Percentiles rank a stretch among this genome's conserved stretches.
Evolutionary conservation across 2,797 vertebrate species (phyloP).

Genomic region (Percopsis omiscomaycus): DNA sequence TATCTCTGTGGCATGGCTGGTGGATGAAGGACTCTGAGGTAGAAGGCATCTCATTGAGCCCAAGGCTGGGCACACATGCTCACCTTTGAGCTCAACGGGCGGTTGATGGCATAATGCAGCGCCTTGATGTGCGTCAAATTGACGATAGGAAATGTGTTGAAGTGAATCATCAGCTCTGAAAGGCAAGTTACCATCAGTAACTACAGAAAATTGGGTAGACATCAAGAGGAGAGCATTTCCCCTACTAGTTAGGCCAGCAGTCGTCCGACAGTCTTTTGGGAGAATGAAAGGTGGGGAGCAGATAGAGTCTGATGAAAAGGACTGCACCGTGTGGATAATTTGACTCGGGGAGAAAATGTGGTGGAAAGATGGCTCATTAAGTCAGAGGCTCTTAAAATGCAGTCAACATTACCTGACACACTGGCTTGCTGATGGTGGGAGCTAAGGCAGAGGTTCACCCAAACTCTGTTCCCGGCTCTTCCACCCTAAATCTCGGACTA

Average conservation of each 20-base stretch:
- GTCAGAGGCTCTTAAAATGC: constrained; percentile 1
- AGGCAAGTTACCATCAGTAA: constrained; percentile 5
- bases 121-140: constrained; percentile 33
- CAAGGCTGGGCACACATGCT: background rate
- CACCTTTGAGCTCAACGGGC: constrained; percentile 13
- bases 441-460: too few species aligned
- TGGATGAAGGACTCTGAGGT: background rate
- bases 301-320: constrained; percentile 46
- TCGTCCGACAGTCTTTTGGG: constrained; percentile 35
- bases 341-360: constrained; percentile 15
- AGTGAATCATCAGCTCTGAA: constrained; percentile 24
- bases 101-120: constrained; percentile 15
- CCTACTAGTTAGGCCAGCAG: constrained; percentile 23
- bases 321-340: constrained; percentile 25
- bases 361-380: constrained; percentile 38
- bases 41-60: background rate
- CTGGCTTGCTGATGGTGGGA: too few species aligned
- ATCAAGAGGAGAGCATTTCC: constrained; percentile 32
- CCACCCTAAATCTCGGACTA: too few species aligned
- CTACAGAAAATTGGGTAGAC: constrained; percentile 29
- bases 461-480: too few species aligned
- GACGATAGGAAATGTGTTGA: constrained; percentile 4
- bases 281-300: constrained; percentile 44
- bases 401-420: background rate
- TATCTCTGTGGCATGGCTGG: background rate